These are phyloP conservation scores for Propithecus deckenii DNA, from an alignment of 2,797 vertebrate genomes.

Conservation along the genomic window DNA sequence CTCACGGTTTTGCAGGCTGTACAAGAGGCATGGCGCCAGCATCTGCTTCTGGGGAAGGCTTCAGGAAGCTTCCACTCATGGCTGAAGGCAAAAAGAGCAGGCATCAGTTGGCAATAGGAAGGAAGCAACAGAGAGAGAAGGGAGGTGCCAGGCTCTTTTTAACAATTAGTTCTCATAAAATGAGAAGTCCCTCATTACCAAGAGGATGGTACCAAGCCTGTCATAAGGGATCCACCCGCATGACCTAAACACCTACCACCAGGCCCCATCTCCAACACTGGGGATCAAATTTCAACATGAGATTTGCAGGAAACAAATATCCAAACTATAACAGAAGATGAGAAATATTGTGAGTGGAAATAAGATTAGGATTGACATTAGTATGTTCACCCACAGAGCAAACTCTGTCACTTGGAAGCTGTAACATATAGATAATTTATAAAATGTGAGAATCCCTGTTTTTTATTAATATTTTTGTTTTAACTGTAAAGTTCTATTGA, in stretches of 20 bases:
- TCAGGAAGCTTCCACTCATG: background rate
- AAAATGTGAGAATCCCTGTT: background rate
- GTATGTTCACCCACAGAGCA: background rate
- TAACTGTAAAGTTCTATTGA: background rate
- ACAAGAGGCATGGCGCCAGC: background rate
- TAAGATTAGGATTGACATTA: background rate
- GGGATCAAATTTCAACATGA: background rate
- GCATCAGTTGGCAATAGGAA: background rate
- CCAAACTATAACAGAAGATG: background rate
- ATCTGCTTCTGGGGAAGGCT: background rate
- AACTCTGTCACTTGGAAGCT: background rate
- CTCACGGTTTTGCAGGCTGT: background rate
- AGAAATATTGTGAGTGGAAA: background rate
- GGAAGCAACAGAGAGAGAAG: background rate
- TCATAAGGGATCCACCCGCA: background rate
- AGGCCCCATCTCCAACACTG: background rate
- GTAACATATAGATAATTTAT: background rate
- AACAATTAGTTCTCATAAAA: background rate
- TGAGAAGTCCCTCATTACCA: background rate
- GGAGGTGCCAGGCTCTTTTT: background rate
- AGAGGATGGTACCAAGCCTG: background rate
- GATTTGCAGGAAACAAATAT: background rate
- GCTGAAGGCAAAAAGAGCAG: background rate
- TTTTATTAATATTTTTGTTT: background rate
- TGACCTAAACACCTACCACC: background rate